These are phyloP conservation scores for Clarias platycephalus DNA, from an alignment of 2,797 vertebrate genomes.

Conservation along the genomic window DNA sequence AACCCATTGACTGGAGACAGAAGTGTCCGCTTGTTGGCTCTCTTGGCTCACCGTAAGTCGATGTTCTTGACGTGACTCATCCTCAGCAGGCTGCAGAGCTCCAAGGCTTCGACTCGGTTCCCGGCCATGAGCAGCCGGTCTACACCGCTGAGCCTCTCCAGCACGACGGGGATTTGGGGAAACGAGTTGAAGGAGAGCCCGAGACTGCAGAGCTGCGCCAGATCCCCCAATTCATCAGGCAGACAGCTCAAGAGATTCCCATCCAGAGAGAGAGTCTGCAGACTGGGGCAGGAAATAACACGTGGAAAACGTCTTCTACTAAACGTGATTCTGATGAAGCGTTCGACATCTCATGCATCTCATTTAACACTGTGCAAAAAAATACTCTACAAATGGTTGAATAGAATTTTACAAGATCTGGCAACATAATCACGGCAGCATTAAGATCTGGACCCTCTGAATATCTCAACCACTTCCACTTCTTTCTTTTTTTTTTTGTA, in stretches of 20 bases:
- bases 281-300: slow-evolving; percentile 66
- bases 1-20: not conserved
- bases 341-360: not conserved
- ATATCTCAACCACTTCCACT: not conserved
- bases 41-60: slow-evolving; percentile 84
- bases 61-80: slow-evolving; percentile 87
- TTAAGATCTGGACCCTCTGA: too few species aligned
- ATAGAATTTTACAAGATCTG: not conserved
- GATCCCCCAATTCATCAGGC: slow-evolving; percentile 85
- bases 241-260: slow-evolving; percentile 87
- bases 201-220: slow-evolving; percentile 85
- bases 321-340: not conserved
- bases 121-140: slow-evolving; percentile 91
- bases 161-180: slow-evolving; percentile 79
- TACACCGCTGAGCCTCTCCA: slow-evolving; percentile 79
- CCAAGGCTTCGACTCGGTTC: slow-evolving; percentile 81
- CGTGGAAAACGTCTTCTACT: not conserved
- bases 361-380: not conserved
- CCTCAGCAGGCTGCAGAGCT: slow-evolving; percentile 75
- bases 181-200: slow-evolving; percentile 95
- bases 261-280: slow-evolving; percentile 91
- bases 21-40: not conserved
- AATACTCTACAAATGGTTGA: not conserved
- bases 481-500: not conserved
- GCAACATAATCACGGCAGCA: not conserved